Percentiles rank a stretch among this genome's conserved stretches.
Evolutionary conservation across 2,797 vertebrate species (phyloP).

Genomic region (Rhynchonycteris naso): DNA sequence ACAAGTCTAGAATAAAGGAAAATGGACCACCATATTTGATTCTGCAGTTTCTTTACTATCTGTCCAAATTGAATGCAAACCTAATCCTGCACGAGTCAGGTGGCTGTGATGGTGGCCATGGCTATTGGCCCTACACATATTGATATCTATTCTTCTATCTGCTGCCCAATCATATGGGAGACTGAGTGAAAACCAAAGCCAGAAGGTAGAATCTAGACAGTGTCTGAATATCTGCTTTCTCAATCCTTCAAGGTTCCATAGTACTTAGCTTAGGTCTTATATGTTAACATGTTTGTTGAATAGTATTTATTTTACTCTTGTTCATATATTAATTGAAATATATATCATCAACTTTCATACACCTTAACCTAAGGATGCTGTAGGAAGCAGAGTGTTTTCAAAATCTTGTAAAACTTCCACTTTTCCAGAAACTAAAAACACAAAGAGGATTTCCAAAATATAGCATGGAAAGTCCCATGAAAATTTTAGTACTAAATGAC

Average conservation of each 20-base stretch:
- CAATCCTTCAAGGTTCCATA: not conserved
- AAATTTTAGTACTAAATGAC: not conserved
- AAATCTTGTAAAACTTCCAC: not conserved
- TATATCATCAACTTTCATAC: not conserved
- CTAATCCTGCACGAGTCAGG: no score
- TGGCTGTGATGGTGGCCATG: no score
- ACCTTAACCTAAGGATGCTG: not conserved
- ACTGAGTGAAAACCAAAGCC: not conserved
- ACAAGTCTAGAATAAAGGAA: no score
- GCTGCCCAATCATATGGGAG: not conserved
- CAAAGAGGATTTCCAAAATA: not conserved
- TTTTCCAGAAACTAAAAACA: not conserved
- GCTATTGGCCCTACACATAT: no score
- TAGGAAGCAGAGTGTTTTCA: not conserved
- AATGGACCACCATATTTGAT: no score
- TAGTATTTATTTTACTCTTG: not conserved
- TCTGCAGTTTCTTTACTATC: no score
- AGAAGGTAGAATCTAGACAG: not conserved
- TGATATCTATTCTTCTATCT: not conserved
- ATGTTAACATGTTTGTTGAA: not conserved
- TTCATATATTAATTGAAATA: not conserved
- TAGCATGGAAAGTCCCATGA: not conserved
- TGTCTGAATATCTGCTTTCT: not conserved
- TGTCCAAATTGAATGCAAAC: no score
- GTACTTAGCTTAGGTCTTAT: not conserved